Conservation (phyloP, 2,888 invertebrate genomes). For the Cyclophora albipunctata region DNA sequence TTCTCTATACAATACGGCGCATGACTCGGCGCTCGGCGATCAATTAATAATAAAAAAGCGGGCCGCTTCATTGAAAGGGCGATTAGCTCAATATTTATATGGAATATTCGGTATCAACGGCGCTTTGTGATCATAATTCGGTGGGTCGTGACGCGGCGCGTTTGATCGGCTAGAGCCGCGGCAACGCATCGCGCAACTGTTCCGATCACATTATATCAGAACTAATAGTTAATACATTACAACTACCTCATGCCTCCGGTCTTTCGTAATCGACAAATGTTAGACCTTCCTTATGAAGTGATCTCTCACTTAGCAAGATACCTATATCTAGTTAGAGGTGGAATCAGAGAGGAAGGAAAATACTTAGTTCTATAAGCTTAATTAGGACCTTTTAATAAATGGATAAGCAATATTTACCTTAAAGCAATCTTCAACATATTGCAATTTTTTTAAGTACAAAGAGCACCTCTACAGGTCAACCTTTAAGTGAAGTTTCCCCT, state of each 20-base stretch:
- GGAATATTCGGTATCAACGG: slow-evolving; percentile 76
- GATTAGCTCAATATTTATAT: slow-evolving; percentile 77
- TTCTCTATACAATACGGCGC: slow-evolving; percentile 67
- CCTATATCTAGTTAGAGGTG: no score
- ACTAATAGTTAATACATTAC: background rate
- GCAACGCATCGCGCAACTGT: slow-evolving; percentile 60
- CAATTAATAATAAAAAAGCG: slow-evolving; percentile 75
- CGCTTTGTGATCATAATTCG: slow-evolving; percentile 74
- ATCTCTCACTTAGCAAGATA: no score
- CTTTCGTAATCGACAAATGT: background rate
- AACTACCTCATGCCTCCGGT: background rate
- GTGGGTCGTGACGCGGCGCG: slow-evolving; percentile 70
- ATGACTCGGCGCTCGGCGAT: slow-evolving; percentile 71
- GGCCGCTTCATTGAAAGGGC: slow-evolving; percentile 75
- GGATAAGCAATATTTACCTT: no score
- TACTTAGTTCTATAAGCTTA: no score
- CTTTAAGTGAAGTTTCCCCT: no score
- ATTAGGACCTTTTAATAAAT: no score
- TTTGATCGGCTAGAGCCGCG: slow-evolving; percentile 43
- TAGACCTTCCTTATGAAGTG: no score
- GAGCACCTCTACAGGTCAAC: no score
- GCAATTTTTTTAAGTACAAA: no score
- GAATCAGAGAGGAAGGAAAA: no score
- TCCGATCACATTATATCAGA: slow-evolving; percentile 22
- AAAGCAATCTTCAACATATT: no score